Percentiles rank a stretch among this genome's conserved stretches.
Conservation (phyloP, 2,797 vertebrate species). For the Galagoides demidoff region DNA sequence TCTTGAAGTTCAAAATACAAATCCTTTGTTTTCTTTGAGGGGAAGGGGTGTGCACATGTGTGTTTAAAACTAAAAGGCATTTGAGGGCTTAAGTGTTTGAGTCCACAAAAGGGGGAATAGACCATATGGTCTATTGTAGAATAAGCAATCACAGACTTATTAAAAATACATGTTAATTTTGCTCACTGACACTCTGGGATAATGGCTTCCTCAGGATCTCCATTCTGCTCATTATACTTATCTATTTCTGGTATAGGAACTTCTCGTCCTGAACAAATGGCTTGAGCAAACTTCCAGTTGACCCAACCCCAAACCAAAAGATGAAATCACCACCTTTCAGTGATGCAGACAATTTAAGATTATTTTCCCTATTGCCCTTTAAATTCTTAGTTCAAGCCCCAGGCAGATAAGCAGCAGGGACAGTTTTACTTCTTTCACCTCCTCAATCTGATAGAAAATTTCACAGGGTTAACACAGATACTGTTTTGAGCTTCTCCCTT, state of each 20-base stretch:
- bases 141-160: slow-evolving; percentile 89
- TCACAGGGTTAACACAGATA: neutral
- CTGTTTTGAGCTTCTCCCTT: neutral
- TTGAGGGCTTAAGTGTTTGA: slow-evolving; percentile 85
- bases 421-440: neutral
- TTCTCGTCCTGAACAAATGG: slow-evolving; percentile 44
- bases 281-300: neutral
- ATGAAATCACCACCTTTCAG: slow-evolving; percentile 23
- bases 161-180: slow-evolving; percentile 89
- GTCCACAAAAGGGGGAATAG: slow-evolving; percentile 85
- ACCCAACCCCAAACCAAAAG: slow-evolving; percentile 13
- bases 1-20: slow-evolving; percentile 77
- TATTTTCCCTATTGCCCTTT: neutral
- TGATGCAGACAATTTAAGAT: neutral
- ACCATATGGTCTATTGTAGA: slow-evolving; percentile 88
- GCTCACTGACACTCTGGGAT: slow-evolving; percentile 84
- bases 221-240: slow-evolving; percentile 61
- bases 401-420: slow-evolving; percentile 22
- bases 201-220: slow-evolving; percentile 82
- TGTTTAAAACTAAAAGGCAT: slow-evolving; percentile 83
- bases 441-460: neutral
- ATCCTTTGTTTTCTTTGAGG: slow-evolving; percentile 87
- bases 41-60: slow-evolving; percentile 72
- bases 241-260: slow-evolving; percentile 38
- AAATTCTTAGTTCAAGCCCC: slow-evolving; percentile 34